Evolutionary conservation across 2,797 vertebrate species (phyloP).

Genomic region (Tapirus indicus): DNA sequence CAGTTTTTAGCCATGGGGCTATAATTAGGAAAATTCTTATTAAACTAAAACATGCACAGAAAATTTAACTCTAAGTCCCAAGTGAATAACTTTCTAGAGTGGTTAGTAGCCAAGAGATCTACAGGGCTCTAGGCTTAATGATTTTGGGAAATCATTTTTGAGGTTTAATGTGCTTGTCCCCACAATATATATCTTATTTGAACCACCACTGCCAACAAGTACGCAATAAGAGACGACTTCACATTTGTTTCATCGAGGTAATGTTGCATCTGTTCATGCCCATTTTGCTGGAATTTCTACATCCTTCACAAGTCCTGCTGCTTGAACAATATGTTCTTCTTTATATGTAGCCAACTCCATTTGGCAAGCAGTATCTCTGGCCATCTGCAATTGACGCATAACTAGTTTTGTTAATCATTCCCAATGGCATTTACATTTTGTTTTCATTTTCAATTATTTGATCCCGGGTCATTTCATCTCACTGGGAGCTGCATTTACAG

Average conservation of each 20-base stretch:
- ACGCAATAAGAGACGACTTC: not conserved
- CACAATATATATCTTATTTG: not conserved
- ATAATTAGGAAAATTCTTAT: not conserved
- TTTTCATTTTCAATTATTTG: slow-evolving; percentile 81
- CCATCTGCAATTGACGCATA: slow-evolving; percentile 81
- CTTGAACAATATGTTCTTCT: slow-evolving; percentile 79
- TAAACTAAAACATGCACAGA: not conserved
- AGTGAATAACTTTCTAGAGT: not conserved
- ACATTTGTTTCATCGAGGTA: slow-evolving; percentile 27
- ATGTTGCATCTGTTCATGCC: slow-evolving; percentile 33
- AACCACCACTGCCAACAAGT: not conserved
- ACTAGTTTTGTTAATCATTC: slow-evolving; percentile 82
- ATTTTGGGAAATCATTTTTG: not conserved
- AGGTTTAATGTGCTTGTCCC: not conserved
- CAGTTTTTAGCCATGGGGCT: not conserved
- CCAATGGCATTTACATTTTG: slow-evolving; percentile 68
- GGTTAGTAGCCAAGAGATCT: not conserved
- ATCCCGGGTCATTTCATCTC: slow-evolving; percentile 82
- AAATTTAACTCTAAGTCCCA: not conserved
- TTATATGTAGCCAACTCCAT: slow-evolving; percentile 75
- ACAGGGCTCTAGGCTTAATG: not conserved
- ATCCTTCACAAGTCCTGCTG: slow-evolving; percentile 74
- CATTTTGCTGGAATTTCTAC: slow-evolving; percentile 70
- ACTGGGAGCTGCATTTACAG: slow-evolving; percentile 71
- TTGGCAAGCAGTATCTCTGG: slow-evolving; percentile 77